Evolutionary conservation across 2,113 vertebrate species (phyloP), one percentile per base, ranked within the genome.

Genomic region (Muntiacus reevesi): DNA sequence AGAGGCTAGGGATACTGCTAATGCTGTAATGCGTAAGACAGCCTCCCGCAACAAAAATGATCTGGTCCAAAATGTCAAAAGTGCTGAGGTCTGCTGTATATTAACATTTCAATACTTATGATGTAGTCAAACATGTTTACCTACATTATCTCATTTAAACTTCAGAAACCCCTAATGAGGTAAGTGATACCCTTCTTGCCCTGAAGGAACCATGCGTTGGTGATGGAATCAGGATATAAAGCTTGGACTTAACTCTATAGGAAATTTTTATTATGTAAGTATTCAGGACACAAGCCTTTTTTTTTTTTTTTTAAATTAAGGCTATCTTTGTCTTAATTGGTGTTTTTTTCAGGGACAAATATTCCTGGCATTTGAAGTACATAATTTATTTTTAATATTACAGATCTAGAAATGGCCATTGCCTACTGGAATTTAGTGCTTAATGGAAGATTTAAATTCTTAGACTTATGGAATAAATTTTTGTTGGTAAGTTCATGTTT

Each of bases 401-500:
- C 99, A 99, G 99, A 99, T 99, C 99, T 99, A 99, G 99, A 99
- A 99, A 99, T 99, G 99, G 99, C 99, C 98, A 99, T 99, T 98
- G 99, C 99, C 95, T 99, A 99, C 98, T 99, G 99, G 99, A 99
- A 99, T 99, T 99, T 99, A 99, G 99, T 99, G 98, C 99, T 99
- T 99, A 99, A 99, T 97, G 99, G 99, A 99, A 99, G 99, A 99
- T 99, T 99, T 99, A 99, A 99, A 99, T 99, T 99, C 99, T 98
- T 99, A 99, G 99, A 99, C 98, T 99, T 99, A 98, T 99, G 99
- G 99, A 99, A 99, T 99, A 99, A 99, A 98, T 99, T 99, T 99
- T 99, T 99, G 98, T 99, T 99, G 99, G 99, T 99, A 99, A 99
- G 99, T 99, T 98, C 94, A 97, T 95, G 45, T 96, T 96, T 98